These are phyloP conservation scores for Pan paniscus DNA, from an alignment of 2,113 vertebrate genomes.

Conservation along the genomic window DNA sequence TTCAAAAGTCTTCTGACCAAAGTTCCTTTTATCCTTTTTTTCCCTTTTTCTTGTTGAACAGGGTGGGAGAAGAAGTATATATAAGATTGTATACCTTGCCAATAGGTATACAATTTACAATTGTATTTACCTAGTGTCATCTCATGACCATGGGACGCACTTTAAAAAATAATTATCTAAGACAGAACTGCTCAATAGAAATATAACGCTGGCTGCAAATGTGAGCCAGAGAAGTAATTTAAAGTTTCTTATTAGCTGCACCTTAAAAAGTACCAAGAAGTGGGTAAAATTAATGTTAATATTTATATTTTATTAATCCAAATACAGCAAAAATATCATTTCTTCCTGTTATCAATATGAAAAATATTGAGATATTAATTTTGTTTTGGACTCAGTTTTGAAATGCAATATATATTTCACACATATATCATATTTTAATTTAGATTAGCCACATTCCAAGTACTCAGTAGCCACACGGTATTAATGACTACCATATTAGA, in stretches of 20 bases:
- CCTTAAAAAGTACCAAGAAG: neutral
- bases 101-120: neutral
- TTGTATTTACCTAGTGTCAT: neutral
- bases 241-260: neutral
- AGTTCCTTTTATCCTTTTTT: neutral
- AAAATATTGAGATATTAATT: neutral
- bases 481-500: neutral
- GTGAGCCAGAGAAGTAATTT: neutral
- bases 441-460: neutral
- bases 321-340: slow-evolving; percentile 17
- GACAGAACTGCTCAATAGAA: neutral
- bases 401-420: neutral
- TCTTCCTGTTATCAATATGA: neutral
- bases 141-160: neutral
- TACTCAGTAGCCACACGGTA: neutral
- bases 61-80: neutral
- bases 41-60: neutral
- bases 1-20: neutral
- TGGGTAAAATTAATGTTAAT: neutral
- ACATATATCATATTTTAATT: neutral
- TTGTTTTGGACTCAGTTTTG: neutral
- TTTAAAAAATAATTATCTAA: neutral
- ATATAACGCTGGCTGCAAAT: neutral
- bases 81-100: neutral
- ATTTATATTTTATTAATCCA: slow-evolving; percentile 12